Conservation (phyloP, 2,113 vertebrate genomes). For the Nematolebias whitei region DNA sequence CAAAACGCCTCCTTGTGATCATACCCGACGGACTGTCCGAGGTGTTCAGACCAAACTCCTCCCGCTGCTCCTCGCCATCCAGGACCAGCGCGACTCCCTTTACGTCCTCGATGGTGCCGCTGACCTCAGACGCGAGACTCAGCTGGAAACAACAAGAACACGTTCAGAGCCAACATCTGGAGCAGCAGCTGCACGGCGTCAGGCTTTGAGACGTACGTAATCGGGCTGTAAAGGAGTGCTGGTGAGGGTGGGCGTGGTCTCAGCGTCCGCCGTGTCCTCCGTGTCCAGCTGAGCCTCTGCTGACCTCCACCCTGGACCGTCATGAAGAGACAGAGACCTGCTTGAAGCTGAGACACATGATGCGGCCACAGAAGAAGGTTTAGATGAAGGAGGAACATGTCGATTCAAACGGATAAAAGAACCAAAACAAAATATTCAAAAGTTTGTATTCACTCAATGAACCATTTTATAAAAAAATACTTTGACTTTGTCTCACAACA, state of each 20-base stretch:
- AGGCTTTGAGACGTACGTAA: constrained; percentile 81
- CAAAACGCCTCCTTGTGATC: too few species aligned
- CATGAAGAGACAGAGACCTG: constrained; percentile 14
- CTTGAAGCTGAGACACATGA: constrained; percentile 42
- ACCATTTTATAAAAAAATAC: too few species aligned
- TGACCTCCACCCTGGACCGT: constrained; percentile 79
- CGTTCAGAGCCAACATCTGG: neutral
- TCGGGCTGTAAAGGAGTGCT: constrained; percentile 83
- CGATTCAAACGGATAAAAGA: too few species aligned
- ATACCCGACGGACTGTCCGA: constrained; percentile 85
- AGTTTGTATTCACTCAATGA: too few species aligned
- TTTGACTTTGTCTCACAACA: too few species aligned
- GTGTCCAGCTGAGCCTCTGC: constrained; percentile 73
- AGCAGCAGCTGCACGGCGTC: neutral
- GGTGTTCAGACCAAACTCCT: constrained; percentile 72
- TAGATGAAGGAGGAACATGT: neutral
- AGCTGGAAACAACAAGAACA: constrained; percentile 50
- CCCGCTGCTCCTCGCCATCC: constrained; percentile 75
- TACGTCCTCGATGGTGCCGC: constrained; percentile 75
- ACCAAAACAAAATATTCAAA: too few species aligned
- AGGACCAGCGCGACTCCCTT: constrained; percentile 70
- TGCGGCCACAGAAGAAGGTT: neutral
- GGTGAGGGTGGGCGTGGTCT: constrained; percentile 69
- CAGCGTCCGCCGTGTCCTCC: constrained; percentile 47
- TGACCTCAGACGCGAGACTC: constrained; percentile 80